These are phyloP conservation scores for Mirounga angustirostris DNA, from an alignment of 2,113 vertebrate genomes.

Conservation along the genomic window DNA sequence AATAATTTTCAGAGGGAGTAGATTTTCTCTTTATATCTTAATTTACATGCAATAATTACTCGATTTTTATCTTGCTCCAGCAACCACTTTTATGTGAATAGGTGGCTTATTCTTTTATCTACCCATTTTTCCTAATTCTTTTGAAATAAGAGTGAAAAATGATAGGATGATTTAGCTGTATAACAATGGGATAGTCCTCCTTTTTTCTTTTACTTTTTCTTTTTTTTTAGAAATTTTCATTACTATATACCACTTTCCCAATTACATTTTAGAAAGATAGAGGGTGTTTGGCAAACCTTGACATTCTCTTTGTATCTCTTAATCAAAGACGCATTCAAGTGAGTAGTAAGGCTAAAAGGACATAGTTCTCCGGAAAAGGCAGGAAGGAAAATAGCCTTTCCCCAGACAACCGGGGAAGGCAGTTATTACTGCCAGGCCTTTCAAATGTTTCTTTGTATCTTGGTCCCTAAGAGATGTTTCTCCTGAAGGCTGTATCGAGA, in stretches of 20 bases:
- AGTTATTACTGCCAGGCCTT: not conserved
- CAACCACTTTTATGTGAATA: not conserved
- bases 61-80: constrained; percentile 14
- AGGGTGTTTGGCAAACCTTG: not conserved
- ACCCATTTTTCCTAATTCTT: not conserved
- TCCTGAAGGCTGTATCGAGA: not conserved
- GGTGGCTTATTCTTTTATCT: not conserved
- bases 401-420: not conserved
- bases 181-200: not conserved
- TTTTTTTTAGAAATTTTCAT: not conserved
- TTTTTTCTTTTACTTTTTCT: not conserved
- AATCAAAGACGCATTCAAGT: not conserved
- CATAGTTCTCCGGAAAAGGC: not conserved
- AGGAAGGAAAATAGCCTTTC: not conserved
- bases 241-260: not conserved
- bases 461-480: not conserved
- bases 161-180: not conserved
- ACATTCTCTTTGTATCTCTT: not conserved
- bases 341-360: not conserved
- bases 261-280: not conserved
- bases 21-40: not conserved
- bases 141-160: not conserved
- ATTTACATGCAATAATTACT: not conserved
- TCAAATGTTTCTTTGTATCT: not conserved
- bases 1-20: constrained; percentile 6